A percentile compares a stretch with the other conserved stretches of the same genome.
Conservation (phyloP, 2,113 vertebrate species). For the Panthera leo region DNA sequence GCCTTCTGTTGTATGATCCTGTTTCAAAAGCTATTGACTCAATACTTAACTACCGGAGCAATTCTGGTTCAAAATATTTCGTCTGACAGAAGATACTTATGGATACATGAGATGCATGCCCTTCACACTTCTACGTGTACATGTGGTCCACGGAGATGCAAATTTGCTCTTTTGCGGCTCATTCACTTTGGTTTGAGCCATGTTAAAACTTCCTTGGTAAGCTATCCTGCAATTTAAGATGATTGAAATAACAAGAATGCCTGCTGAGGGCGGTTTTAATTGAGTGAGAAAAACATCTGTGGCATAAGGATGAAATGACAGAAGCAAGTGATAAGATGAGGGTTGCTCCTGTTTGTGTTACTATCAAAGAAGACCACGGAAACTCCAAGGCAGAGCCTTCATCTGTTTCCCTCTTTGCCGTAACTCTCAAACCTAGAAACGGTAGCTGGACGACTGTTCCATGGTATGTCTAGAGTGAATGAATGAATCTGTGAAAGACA, state of each 20-base stretch:
- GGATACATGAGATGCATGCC: background rate
- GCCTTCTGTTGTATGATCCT: conserved; percentile 12
- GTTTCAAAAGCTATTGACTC: background rate
- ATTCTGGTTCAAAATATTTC: background rate
- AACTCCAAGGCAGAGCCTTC: background rate
- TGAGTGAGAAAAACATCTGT: background rate
- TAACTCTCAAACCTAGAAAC: background rate
- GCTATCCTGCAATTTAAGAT: background rate
- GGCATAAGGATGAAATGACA: background rate
- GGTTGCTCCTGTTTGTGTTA: background rate
- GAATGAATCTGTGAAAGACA: background rate
- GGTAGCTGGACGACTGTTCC: background rate
- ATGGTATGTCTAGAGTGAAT: background rate
- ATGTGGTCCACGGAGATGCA: background rate
- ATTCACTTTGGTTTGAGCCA: background rate
- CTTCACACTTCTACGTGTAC: background rate
- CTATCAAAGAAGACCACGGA: background rate
- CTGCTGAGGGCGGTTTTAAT: background rate
- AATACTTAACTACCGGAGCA: background rate
- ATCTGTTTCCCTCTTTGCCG: background rate
- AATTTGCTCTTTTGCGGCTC: background rate
- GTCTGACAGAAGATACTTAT: background rate
- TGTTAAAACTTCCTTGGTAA: background rate
- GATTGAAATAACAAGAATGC: conserved; percentile 1
- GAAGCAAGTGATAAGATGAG: background rate